A percentile compares a stretch with the other conserved stretches of the same genome.
Evolutionary conservation across 2,888 invertebrate species (phyloP).

Genomic region (Limnephilus lunatus): DNA sequence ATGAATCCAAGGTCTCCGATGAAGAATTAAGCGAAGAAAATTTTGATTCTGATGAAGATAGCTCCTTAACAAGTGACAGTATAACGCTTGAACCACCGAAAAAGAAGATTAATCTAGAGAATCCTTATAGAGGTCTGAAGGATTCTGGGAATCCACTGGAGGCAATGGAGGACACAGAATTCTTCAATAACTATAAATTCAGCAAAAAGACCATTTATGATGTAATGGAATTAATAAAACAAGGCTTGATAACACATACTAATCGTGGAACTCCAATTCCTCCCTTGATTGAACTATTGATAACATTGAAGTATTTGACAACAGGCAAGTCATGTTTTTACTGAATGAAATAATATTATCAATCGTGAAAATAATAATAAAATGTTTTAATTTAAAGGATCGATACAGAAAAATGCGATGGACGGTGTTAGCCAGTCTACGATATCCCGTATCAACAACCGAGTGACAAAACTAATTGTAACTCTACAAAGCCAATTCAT

Average conservation of each 20-base stretch:
- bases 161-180: conserved; percentile 65
- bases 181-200: conserved; percentile 65
- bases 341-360: background rate
- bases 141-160: conserved; percentile 66
- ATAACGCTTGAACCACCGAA: conserved; percentile 48
- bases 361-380: background rate
- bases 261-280: conserved; percentile 66
- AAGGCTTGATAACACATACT: conserved; percentile 65
- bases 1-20: conserved; percentile 46
- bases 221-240: conserved; percentile 66
- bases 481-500: conserved; percentile 65
- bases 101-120: conserved; percentile 62
- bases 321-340: conserved; percentile 58
- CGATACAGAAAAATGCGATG: conserved; percentile 65
- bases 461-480: conserved; percentile 65
- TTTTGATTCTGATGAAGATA: conserved; percentile 53
- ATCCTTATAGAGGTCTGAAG: conserved; percentile 64
- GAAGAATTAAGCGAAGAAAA: conserved; percentile 57
- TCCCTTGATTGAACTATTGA: conserved; percentile 66
- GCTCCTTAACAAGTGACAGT: conserved; percentile 20
- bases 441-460: conserved; percentile 65
- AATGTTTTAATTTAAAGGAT: conserved; percentile 55
- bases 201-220: conserved; percentile 66
- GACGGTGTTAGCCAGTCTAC: conserved; percentile 66
- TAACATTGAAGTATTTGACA: conserved; percentile 66